Percentiles rank a stretch among this genome's conserved stretches.
phyloP scores from a whole-genome alignment of 2,888 invertebrate genomes.

The Nasonovia ribisnigri region DNA sequence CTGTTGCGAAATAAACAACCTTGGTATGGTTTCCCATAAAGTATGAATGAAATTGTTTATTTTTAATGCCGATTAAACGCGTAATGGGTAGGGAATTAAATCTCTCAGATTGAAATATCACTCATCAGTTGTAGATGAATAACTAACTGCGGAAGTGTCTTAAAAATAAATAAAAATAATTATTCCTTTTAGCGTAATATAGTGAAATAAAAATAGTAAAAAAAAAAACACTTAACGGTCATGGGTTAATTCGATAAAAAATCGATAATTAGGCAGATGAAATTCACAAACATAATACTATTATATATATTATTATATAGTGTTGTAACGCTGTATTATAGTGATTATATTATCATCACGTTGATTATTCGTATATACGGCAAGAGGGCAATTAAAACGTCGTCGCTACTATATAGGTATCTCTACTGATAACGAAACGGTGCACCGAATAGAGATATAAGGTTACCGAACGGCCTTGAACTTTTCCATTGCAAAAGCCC shows the following conservation, averaged over 20 bases:
- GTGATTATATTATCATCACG: not conserved
- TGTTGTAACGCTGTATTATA: not conserved
- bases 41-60: slow-evolving; percentile 53
- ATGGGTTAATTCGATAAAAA: slow-evolving; percentile 35
- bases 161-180: not conserved
- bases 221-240: not conserved
- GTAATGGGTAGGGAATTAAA: slow-evolving; percentile 24
- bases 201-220: not conserved
- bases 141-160: not conserved
- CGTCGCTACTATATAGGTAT: not conserved
- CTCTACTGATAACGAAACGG: not conserved
- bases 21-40: slow-evolving; percentile 34
- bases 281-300: not conserved
- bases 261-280: not conserved
- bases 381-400: not conserved
- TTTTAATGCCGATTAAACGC: slow-evolving; percentile 36
- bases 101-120: not conserved
- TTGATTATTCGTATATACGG: not conserved
- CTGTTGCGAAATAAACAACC: slow-evolving; percentile 1
- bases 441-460: not conserved
- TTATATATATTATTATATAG: not conserved
- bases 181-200: not conserved
- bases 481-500: slow-evolving; percentile 33
- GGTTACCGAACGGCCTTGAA: slow-evolving; percentile 55
- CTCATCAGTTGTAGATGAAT: not conserved